phyloP scores from a whole-genome alignment of 2,888 invertebrate species.

The Ecliptopera silaceata region DNA sequence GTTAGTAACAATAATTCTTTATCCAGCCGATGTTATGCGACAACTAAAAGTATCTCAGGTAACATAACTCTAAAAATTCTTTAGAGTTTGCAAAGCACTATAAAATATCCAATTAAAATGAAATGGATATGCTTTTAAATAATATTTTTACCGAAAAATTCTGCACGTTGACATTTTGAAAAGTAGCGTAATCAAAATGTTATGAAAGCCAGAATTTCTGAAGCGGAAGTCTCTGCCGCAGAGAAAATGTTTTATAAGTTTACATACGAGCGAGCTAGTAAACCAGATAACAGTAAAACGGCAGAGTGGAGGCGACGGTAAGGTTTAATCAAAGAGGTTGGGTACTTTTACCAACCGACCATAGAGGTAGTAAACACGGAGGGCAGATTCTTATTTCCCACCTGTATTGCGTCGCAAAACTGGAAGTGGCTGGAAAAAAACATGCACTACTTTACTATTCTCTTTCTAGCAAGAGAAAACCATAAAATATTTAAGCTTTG shows the following conservation, averaged over 20 bases:
- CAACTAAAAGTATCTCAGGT: neutral
- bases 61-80: neutral
- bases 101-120: neutral
- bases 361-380: constrained; percentile 60
- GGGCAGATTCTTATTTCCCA: constrained; percentile 18
- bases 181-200: neutral
- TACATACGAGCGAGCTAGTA: constrained; percentile 53
- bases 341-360: constrained; percentile 57
- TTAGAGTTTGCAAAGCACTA: neutral
- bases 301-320: constrained; percentile 56
- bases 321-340: constrained; percentile 73
- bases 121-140: neutral
- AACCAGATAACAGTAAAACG: constrained; percentile 66
- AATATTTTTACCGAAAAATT: neutral
- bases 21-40: too few species aligned
- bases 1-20: too few species aligned
- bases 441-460: constrained; percentile 30
- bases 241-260: constrained; percentile 57
- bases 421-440: constrained; percentile 29
- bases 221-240: constrained; percentile 16
- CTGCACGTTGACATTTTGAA: neutral
- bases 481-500: constrained; percentile 30
- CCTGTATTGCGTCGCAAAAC: constrained; percentile 34
- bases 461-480: constrained; percentile 28
- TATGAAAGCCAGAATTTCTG: neutral